These are phyloP conservation scores for Ameiurus melas DNA, from an alignment of 2,113 vertebrate species.

Conservation along the genomic window DNA sequence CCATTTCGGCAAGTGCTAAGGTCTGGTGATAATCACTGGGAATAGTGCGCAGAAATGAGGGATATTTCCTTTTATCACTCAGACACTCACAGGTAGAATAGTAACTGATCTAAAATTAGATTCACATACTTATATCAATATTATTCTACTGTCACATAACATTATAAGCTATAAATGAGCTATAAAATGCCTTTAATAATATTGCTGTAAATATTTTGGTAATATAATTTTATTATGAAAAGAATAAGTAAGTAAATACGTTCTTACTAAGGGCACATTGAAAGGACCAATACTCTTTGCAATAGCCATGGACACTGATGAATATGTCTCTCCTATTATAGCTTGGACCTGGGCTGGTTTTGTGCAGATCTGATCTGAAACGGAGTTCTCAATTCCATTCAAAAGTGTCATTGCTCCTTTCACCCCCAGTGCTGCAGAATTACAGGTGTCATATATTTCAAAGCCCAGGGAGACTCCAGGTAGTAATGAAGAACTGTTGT, in stretches of 20 bases:
- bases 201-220: not conserved
- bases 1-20: constrained; percentile 56
- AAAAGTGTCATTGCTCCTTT: constrained; percentile 61
- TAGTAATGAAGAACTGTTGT: constrained; percentile 69
- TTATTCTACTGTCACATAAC: not conserved
- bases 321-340: constrained; percentile 69
- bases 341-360: constrained; percentile 63
- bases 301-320: constrained; percentile 65
- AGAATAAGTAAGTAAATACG: not conserved
- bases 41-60: constrained; percentile 60
- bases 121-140: not conserved
- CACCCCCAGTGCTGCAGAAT: constrained; percentile 60
- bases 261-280: constrained; percentile 64
- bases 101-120: constrained; percentile 59
- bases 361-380: constrained; percentile 46
- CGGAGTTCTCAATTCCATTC: constrained; percentile 54
- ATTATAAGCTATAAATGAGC: not conserved
- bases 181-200: not conserved
- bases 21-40: constrained; percentile 63
- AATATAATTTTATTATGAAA: no score
- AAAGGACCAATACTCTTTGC: constrained; percentile 67
- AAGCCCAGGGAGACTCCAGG: constrained; percentile 70
- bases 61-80: constrained; percentile 53
- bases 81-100: constrained; percentile 62
- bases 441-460: constrained; percentile 69